Evolutionary conservation across 2,113 vertebrate species (phyloP).

Genomic region (Sciurus niger): DNA sequence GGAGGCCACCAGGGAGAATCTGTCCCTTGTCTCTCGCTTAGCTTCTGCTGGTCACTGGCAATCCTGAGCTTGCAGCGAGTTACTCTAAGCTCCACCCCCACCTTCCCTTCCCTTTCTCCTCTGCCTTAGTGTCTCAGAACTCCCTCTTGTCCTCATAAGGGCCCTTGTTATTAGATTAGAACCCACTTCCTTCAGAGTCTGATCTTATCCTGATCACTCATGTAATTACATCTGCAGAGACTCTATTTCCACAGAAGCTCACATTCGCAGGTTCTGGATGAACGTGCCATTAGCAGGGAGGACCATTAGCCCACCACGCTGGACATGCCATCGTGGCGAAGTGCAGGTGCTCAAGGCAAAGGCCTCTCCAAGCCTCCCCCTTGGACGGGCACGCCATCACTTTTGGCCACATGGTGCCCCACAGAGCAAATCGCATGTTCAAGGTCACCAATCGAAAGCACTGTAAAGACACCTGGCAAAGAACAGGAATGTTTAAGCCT

Average conservation of each 20-base stretch:
- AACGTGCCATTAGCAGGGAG: background rate
- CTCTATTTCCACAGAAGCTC: background rate
- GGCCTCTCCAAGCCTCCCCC: background rate
- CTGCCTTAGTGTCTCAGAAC: background rate
- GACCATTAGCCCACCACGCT: background rate
- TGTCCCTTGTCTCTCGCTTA: background rate
- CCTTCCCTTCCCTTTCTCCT: background rate
- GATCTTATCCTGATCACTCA: background rate
- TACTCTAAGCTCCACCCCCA: background rate
- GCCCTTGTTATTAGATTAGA: background rate
- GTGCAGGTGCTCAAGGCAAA: background rate
- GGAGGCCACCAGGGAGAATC: background rate
- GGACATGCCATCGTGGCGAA: background rate
- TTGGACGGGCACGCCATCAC: background rate
- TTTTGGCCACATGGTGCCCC: background rate
- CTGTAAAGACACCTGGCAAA: background rate
- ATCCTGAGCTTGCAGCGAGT: no score
- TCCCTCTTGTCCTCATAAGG: background rate
- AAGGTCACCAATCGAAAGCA: background rate
- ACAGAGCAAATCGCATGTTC: background rate
- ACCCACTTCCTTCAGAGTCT: background rate
- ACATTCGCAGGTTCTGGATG: background rate
- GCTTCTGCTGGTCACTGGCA: background rate
- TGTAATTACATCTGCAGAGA: background rate
- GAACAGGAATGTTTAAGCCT: background rate